A percentile compares a stretch with the other conserved stretches of the same genome.
Conservation (phyloP, 2,113 vertebrate species). For the Rhinoptilus africanus region DNA sequence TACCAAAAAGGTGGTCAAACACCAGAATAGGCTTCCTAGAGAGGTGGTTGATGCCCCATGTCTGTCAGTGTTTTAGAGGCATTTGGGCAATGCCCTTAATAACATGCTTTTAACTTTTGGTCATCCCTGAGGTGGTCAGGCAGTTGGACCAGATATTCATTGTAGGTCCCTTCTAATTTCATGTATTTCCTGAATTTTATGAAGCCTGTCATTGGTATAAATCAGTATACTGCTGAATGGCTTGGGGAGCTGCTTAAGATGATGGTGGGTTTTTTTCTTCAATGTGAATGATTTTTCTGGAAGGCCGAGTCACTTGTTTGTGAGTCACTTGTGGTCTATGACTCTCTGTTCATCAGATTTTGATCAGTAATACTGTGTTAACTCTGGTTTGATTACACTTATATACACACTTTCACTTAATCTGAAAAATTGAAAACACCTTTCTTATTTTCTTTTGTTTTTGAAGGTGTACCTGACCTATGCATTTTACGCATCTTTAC, state of each 20-base stretch:
- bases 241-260: neutral
- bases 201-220: neutral
- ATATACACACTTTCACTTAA: neutral
- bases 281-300: neutral
- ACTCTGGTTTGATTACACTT: neutral
- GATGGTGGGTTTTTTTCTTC: neutral
- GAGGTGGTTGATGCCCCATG: neutral
- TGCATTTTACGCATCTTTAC: neutral
- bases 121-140: neutral
- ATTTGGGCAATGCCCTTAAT: neutral
- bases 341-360: neutral
- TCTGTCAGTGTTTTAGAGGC: neutral
- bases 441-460: neutral
- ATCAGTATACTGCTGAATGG: neutral
- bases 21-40: neutral
- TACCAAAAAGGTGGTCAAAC: neutral
- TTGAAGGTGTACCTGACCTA: neutral
- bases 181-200: neutral
- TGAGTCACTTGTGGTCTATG: neutral
- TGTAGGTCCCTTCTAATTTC: neutral
- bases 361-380: neutral
- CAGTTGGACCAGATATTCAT: neutral
- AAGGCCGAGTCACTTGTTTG: neutral
- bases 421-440: neutral
- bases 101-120: neutral